Conservation (phyloP, 2,888 invertebrate species). For the Cylindroiulus punctatus region DNA sequence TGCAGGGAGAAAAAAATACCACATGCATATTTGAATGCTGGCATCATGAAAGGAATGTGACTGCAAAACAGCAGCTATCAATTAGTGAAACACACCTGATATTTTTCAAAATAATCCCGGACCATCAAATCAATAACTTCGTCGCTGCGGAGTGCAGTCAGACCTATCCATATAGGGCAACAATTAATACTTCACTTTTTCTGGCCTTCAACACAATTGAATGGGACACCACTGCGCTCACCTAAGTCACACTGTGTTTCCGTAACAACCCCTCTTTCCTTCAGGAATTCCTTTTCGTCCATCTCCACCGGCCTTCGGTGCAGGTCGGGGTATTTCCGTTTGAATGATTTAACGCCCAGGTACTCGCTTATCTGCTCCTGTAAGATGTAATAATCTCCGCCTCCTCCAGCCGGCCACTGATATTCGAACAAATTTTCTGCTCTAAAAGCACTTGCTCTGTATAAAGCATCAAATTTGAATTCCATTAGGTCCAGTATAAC, state of each 20-base stretch:
- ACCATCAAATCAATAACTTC: slow-evolving; percentile 96
- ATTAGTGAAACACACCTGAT: slow-evolving; percentile 64
- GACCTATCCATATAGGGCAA: slow-evolving; percentile 65
- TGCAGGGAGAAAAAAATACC: background rate
- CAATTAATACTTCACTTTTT: background rate
- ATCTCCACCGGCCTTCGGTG: slow-evolving; percentile 85
- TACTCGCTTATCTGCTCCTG: slow-evolving; percentile 97
- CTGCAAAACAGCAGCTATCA: background rate
- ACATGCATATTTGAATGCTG: background rate
- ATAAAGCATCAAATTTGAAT: slow-evolving; percentile 23
- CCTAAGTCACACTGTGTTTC: slow-evolving; percentile 94
- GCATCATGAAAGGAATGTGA: too few species aligned
- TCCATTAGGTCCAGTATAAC: background rate
- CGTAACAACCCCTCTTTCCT: slow-evolving; percentile 80
- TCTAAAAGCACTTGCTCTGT: slow-evolving; percentile 64
- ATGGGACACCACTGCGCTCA: slow-evolving; percentile 68
- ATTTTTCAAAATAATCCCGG: slow-evolving; percentile 93
- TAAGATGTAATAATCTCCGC: slow-evolving; percentile 86
- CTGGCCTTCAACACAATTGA: too few species aligned
- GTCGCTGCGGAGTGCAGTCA: slow-evolving; percentile 90
- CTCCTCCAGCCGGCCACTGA: slow-evolving; percentile 81
- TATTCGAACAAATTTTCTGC: slow-evolving; percentile 93
- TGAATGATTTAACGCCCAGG: slow-evolving; percentile 94
- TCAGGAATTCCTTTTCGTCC: slow-evolving; percentile 89
- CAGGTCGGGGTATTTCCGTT: slow-evolving; percentile 92